phyloP scores from a whole-genome alignment of 2,888 invertebrate species.

The Chironomus riparius region DNA sequence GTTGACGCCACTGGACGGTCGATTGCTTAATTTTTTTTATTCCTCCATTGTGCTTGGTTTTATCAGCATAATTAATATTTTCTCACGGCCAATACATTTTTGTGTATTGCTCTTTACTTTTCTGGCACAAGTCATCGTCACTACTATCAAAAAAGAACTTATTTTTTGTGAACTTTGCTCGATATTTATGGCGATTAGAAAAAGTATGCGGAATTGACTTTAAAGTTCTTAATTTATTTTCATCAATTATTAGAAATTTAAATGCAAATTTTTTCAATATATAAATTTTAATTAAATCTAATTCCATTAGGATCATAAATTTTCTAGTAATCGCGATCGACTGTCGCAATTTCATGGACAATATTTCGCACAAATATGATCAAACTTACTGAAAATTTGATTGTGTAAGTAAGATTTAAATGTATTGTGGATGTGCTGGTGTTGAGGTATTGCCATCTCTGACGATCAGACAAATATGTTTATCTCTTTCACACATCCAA shows the following conservation, averaged over 20 bases:
- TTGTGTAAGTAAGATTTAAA: neutral
- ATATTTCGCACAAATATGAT: neutral
- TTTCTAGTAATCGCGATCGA: neutral
- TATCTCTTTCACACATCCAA: neutral
- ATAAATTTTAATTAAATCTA: neutral
- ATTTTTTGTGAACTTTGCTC: too few relatives aligned
- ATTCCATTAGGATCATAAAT: neutral
- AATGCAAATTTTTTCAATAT: neutral
- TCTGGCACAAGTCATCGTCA: slow-evolving; percentile 8
- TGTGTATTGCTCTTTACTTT: neutral
- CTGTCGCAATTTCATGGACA: slow-evolving; percentile 1
- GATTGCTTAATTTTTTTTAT: slow-evolving; percentile 23
- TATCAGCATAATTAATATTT: slow-evolving; percentile 27
- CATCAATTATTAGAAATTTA: neutral
- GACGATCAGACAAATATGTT: neutral
- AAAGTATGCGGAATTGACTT: neutral
- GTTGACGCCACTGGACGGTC: slow-evolving; percentile 20
- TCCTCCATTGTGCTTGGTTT: slow-evolving; percentile 17
- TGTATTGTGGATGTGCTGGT: neutral
- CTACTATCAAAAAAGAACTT: neutral
- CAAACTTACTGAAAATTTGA: neutral
- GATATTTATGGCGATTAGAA: neutral
- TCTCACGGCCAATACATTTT: slow-evolving; percentile 16
- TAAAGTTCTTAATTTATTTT: neutral
- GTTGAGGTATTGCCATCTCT: neutral